Evolutionary conservation across 2,113 vertebrate species (phyloP), one percentile per base, ranked within the genome.

Genomic region (Hylia prasina): DNA sequence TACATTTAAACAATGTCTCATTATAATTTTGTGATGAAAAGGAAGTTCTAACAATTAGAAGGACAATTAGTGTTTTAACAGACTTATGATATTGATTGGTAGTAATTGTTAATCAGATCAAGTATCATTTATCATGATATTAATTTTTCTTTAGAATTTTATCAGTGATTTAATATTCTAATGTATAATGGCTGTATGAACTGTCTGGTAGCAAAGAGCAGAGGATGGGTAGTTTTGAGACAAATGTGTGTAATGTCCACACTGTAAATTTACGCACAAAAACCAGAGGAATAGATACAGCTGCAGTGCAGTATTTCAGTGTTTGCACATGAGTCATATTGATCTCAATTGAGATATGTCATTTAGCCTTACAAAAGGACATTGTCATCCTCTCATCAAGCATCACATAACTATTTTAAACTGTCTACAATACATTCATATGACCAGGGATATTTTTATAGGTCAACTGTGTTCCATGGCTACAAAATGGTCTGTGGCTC

Each of bases 41-140:
- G 50, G 82, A 92, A 86, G 70, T 93, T 96, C 94, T 95, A 92
- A 88, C 79, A 92, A 94, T 97, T 96, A 97, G 81, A n/a, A 11
- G 47, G 73, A 78, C 75, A 89, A 63, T 90, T 83, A 83, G 86
- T 91, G 86, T 91, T 96, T 92, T 79, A 89, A 95, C 92, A 96
- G 79, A 85, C 57, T 94, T 93, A 61, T 65, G 51, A 68, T 96
- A 96, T 79, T 89, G 90, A 94, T 92, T 82, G 93, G 84, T 78
- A 94, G 73, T 86, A 94, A 96, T 92, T 92, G 85, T 78, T 97
- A 87, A 77, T 88, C 33, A 61, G 25, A 20, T 82, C 15, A 23
- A 76, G n/a, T 91, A 71, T 94, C 68, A 68, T 95, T 87, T 89
- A 77, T 89, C 58, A 53, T 53, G 81, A 50, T 64, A 78, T 88